Conservation (phyloP, 2,797 vertebrate species). For the Hylomyscus alleni region DNA sequence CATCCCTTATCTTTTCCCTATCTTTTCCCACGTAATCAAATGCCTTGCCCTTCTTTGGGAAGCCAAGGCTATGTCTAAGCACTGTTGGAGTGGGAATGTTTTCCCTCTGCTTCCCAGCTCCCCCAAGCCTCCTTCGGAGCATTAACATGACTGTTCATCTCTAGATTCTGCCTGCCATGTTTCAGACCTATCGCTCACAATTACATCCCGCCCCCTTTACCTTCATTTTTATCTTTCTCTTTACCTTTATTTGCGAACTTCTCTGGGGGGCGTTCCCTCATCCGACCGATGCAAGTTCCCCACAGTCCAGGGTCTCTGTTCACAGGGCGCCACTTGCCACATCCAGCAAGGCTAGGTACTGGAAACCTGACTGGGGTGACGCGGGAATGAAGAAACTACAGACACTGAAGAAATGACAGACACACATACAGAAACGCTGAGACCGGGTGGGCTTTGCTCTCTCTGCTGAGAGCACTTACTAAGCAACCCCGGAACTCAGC, state of each 20-base stretch:
- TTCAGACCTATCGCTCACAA: background rate
- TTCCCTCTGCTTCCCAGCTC: background rate
- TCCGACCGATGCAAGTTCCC: constrained; percentile 33
- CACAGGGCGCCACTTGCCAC: constrained; percentile 36
- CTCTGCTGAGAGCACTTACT: background rate
- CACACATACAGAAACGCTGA: constrained; percentile 3
- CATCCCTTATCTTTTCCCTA: background rate
- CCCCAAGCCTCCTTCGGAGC: background rate
- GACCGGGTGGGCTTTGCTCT: background rate
- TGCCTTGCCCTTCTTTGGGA: background rate
- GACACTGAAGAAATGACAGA: constrained; percentile 41
- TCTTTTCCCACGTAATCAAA: background rate
- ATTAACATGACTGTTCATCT: background rate
- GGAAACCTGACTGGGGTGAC: constrained; percentile 40
- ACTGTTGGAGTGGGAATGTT: background rate
- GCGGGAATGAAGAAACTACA: constrained; percentile 38
- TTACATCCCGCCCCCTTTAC: background rate
- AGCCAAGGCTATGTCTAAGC: background rate
- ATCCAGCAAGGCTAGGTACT: constrained; percentile 28
- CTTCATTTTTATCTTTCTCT: constrained; percentile 10
- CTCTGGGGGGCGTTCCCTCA: constrained; percentile 45
- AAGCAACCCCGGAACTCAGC: background rate
- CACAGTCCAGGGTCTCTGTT: constrained; percentile 27
- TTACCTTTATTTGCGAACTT: constrained; percentile 28
- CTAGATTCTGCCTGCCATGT: background rate